A percentile compares a stretch with the other conserved stretches of the same genome.
phyloP scores from a whole-genome alignment of 1,140 invertebrate species.

The Drosophila subpulchrella region DNA sequence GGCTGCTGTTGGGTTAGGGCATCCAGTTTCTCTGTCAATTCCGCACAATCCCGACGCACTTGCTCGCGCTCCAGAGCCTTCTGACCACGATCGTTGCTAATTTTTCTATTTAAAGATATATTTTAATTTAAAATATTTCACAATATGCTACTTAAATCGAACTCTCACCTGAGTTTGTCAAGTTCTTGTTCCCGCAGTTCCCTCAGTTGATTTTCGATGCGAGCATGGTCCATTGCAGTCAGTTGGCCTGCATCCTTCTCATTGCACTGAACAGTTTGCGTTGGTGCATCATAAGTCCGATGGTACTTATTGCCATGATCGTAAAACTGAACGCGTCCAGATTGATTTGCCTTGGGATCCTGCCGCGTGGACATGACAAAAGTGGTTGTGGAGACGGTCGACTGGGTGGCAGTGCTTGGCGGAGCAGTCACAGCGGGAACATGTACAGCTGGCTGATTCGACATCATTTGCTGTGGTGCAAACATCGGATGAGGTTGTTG shows the following conservation, averaged over 20 bases:
- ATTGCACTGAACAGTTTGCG: slow-evolving; percentile 49
- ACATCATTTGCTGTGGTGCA: slow-evolving; percentile 5
- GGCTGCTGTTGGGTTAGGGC: slow-evolving; percentile 62
- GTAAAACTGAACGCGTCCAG: slow-evolving; percentile 67
- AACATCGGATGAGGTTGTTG: slow-evolving; percentile 3
- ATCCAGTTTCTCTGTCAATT: slow-evolving; percentile 73
- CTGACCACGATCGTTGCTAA: slow-evolving; percentile 61
- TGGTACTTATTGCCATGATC: slow-evolving; percentile 78
- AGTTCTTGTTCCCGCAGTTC: slow-evolving; percentile 54
- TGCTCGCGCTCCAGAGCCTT: slow-evolving; percentile 78
- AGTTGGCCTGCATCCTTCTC: slow-evolving; percentile 25
- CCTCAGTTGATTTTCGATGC: slow-evolving; percentile 55
- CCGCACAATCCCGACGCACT: slow-evolving; percentile 70
- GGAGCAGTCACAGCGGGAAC: slow-evolving; percentile 2
- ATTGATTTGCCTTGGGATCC: background rate
- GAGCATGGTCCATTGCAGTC: slow-evolving; percentile 73
- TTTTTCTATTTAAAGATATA: slow-evolving; percentile 32
- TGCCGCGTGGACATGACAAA: slow-evolving; percentile 6
- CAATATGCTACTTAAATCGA: background rate
- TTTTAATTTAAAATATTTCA: background rate
- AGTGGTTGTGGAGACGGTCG: slow-evolving; percentile 30
- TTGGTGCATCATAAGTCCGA: slow-evolving; percentile 56
- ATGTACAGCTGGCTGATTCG: background rate
- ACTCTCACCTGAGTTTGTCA: slow-evolving; percentile 48
- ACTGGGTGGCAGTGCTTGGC: slow-evolving; percentile 17